Percentiles rank a stretch among this genome's conserved stretches.
phyloP scores from a whole-genome alignment of 2,113 vertebrate species.

The Hippopotamus amphibius region DNA sequence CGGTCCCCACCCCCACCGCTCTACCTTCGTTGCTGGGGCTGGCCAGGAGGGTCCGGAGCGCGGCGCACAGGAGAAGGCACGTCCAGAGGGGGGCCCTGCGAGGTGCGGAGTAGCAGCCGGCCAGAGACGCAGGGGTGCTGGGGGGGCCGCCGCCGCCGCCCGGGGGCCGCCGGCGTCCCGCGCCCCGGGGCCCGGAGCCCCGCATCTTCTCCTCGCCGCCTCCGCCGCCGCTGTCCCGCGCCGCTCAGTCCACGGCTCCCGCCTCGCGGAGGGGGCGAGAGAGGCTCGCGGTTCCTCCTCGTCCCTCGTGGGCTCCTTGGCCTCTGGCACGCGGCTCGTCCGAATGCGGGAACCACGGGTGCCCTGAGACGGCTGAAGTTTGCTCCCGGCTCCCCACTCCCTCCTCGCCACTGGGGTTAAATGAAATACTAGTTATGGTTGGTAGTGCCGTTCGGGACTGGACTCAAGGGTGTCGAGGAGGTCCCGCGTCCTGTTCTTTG shows the following conservation, averaged over 20 bases:
- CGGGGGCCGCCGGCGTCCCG: slow-evolving; percentile 43
- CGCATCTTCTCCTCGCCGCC: slow-evolving; percentile 65
- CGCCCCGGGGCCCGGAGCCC: slow-evolving; percentile 74
- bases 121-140: slow-evolving; percentile 43
- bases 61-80: slow-evolving; percentile 81
- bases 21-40: slow-evolving; percentile 87
- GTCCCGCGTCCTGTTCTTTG: background rate
- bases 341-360: background rate
- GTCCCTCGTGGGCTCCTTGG: background rate
- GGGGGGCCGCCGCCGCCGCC: background rate
- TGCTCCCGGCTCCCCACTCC: slow-evolving; percentile 3
- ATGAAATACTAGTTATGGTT: background rate
- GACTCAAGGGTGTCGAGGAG: background rate
- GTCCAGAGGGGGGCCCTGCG: slow-evolving; percentile 78
- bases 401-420: background rate
- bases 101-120: slow-evolving; percentile 58
- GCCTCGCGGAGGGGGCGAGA: background rate
- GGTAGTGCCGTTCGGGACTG: background rate
- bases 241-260: background rate
- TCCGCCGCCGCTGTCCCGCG: background rate
- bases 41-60: slow-evolving; percentile 84
- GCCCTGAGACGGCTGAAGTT: slow-evolving; percentile 63
- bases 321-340: background rate
- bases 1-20: slow-evolving; percentile 19
- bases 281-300: background rate